A percentile compares a stretch with the other conserved stretches of the same genome.
Conservation (phyloP, 1,140 invertebrate species). For the Drosophila lacteicornis region DNA sequence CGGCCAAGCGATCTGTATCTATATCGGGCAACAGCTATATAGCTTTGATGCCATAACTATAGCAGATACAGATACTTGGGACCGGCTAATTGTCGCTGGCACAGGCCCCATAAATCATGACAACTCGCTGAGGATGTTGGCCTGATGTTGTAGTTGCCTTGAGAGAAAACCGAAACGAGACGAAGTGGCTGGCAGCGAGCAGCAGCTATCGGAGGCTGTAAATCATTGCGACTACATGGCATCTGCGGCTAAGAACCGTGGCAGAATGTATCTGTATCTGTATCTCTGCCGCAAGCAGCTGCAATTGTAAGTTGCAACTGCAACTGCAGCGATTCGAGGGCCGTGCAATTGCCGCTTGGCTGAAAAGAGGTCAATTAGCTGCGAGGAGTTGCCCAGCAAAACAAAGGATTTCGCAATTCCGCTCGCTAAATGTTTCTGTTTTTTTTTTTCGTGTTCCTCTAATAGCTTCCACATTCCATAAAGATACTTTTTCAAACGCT, state of each 20-base stretch:
- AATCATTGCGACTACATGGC: slow-evolving; percentile 71
- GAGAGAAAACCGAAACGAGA: slow-evolving; percentile 49
- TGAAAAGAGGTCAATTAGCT: slow-evolving; percentile 82
- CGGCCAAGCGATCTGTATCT: slow-evolving; percentile 63
- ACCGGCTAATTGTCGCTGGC: slow-evolving; percentile 72
- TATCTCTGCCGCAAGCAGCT: slow-evolving; percentile 36
- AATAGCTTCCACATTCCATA: slow-evolving; percentile 53
- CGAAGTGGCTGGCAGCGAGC: slow-evolving; percentile 10
- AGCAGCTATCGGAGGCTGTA: slow-evolving; percentile 60
- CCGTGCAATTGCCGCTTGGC: slow-evolving; percentile 78
- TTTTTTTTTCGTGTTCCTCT: neutral
- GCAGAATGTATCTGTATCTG: slow-evolving; percentile 52
- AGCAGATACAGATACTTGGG: slow-evolving; percentile 66
- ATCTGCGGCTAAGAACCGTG: slow-evolving; percentile 65
- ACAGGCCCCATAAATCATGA: slow-evolving; percentile 71
- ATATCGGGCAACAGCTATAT: slow-evolving; percentile 55
- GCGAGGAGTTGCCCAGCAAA: slow-evolving; percentile 41
- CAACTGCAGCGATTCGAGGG: slow-evolving; percentile 58
- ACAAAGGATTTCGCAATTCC: slow-evolving; percentile 49
- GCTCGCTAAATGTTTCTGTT: slow-evolving; percentile 40
- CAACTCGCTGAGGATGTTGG: slow-evolving; percentile 72
- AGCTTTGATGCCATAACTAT: slow-evolving; percentile 8
- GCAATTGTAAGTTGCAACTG: slow-evolving; percentile 20
- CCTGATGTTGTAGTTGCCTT: slow-evolving; percentile 43
- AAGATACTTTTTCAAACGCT: slow-evolving; percentile 40